Evolutionary conservation across 2,113 vertebrate species (phyloP).

Genomic region (Entelurus aequoreus): DNA sequence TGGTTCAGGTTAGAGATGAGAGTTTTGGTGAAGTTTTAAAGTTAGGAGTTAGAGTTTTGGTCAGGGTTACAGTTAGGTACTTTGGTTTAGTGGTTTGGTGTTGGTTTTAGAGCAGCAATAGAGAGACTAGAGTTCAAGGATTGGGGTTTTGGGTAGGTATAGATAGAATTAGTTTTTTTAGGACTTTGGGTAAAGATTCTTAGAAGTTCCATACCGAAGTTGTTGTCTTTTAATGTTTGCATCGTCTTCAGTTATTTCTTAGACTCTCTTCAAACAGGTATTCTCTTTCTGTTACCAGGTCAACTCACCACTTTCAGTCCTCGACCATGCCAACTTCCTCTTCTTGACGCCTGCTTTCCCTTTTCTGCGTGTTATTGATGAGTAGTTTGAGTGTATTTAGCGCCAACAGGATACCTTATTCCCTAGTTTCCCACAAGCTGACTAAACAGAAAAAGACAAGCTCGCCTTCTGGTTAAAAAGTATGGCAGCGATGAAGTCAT

Average conservation of each 20-base stretch:
- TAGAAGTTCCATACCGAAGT: neutral
- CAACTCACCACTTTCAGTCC: too few species aligned
- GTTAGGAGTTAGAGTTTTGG: neutral
- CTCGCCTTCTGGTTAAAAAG: slow-evolving; percentile 20
- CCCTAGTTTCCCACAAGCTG: slow-evolving; percentile 31
- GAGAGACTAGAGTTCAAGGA: too few species aligned
- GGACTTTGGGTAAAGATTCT: too few species aligned
- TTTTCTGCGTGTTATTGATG: neutral
- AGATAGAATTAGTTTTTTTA: too few species aligned
- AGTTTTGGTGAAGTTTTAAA: neutral
- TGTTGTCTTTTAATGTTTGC: neutral
- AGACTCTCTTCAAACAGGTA: too few species aligned
- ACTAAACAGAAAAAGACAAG: slow-evolving; percentile 29
- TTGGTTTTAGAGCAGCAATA: too few species aligned
- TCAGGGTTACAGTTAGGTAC: neutral
- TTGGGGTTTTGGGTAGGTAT: too few species aligned
- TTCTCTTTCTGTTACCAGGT: too few species aligned
- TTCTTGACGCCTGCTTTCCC: neutral
- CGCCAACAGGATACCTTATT: slow-evolving; percentile 6
- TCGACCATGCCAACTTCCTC: neutral
- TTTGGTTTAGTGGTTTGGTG: neutral
- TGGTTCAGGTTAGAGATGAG: neutral
- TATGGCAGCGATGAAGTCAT: slow-evolving; percentile 48
- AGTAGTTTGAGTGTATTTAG: neutral
- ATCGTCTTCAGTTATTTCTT: too few species aligned